Base-by-base conservation (phyloP, 2,888 invertebrate species). In the Dynastes hyllus region DNA sequence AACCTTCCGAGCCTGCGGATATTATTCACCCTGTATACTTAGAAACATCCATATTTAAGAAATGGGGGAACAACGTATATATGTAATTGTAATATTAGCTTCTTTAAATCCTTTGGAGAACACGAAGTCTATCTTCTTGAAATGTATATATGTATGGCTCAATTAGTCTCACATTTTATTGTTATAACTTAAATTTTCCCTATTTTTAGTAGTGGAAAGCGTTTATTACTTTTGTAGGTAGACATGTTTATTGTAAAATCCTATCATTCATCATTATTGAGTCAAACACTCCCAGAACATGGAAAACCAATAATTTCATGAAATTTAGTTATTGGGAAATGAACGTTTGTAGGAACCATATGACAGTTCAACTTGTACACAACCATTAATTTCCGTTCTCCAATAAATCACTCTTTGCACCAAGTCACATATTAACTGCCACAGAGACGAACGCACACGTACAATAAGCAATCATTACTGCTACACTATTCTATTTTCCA, bases 401-500 rank as follows among this genome's bases (percentile, higher is more conserved):
- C 29, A 69, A 51, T 51, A 69, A 69, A 51, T 69, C 51, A 69
- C 51, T n/a, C 29, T 11, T 50, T 5, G 13, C 32, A 32, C 63
- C 51, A n/a, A 69, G 69, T 69, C 51, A 29, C 29, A 69, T 51
- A 69, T 69, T 69, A 69, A 69, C 69, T 69, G n/a, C 27, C 29
- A 11, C 27, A 13, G 55, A 55, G 55, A 55, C 55, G 55, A 55
- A 53, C 51, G 51, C 66, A 66, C 27, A 51, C 27, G 51, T 29
- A 29, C 69, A 32, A 11, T 32, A 29, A 63, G 69, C 69, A 50
- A 29, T 69, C 69, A 69, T 69, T 69, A 69, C 69, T 51, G 27
- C 32, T 8, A 40, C 69, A 51, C 69, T 51, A 69, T 69, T 69
- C 69, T 51, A 69, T 51, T 69, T 69, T 69, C 69, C 69, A 69